Conservation (phyloP, 1,140 invertebrate species). For the Galleria mellonella region DNA sequence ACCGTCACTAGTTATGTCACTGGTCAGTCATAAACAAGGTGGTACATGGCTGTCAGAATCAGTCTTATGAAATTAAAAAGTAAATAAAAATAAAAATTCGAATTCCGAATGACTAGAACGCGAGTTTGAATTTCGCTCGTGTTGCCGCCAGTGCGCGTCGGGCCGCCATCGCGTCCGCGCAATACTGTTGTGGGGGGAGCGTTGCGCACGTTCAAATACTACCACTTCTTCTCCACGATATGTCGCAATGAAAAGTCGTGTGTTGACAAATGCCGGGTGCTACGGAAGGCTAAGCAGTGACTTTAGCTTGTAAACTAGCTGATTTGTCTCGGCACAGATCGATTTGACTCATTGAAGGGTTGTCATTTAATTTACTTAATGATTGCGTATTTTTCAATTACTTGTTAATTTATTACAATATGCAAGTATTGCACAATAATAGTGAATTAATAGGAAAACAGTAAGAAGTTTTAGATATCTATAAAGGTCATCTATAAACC, state of each 20-base stretch:
- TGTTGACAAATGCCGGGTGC: conserved; percentile 24
- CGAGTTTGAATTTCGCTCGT: conserved; percentile 39
- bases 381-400: background rate
- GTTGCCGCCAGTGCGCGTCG: conserved; percentile 27
- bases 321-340: conserved; percentile 6
- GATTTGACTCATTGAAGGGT: conserved; percentile 5
- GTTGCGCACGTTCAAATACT: conserved; percentile 43
- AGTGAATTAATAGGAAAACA: too few species aligned
- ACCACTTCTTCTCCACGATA: conserved; percentile 41
- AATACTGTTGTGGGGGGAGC: conserved; percentile 37
- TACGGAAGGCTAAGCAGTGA: conserved; percentile 15
- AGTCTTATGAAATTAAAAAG: conserved; percentile 13
- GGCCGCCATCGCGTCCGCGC: conserved; percentile 49
- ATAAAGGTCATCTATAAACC: too few species aligned
- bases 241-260: conserved; percentile 36
- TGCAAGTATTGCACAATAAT: too few species aligned
- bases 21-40: conserved; percentile 16
- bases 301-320: conserved; percentile 3
- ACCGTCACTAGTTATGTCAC: conserved; percentile 15
- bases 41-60: conserved; percentile 2
- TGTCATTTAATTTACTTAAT: background rate
- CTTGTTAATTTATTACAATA: too few species aligned
- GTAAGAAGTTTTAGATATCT: too few species aligned
- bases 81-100: conserved; percentile 9
- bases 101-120: conserved; percentile 39